A percentile compares a stretch with the other conserved stretches of the same genome.
These are phyloP conservation scores for Maconellicoccus hirsutus DNA, from an alignment of 1,140 invertebrate genomes.

Conservation along the genomic window DNA sequence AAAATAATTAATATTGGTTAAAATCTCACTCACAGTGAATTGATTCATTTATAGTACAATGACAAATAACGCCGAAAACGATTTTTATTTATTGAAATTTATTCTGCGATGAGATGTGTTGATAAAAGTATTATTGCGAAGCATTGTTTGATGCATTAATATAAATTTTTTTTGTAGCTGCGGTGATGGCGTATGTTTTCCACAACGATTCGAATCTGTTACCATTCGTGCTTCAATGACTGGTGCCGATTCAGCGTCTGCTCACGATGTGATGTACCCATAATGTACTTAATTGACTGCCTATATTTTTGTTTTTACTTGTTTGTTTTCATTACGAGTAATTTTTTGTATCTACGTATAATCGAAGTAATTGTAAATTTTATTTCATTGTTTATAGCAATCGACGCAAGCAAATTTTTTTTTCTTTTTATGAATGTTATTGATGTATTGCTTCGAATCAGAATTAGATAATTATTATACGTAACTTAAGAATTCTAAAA, in stretches of 20 bases:
- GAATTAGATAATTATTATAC: neutral
- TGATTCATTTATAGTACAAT: no score
- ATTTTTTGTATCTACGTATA: no score
- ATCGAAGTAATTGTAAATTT: neutral
- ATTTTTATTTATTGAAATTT: no score
- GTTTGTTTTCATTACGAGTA: neutral
- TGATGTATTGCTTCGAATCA: neutral
- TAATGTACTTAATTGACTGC: slow-evolving; percentile 19
- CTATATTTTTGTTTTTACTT: neutral
- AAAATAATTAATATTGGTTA: no score
- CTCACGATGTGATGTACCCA: slow-evolving; percentile 18
- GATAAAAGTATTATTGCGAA: no score
- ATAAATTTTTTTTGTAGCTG: slow-evolving; percentile 11
- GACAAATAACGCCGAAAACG: no score
- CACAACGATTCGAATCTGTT: slow-evolving; percentile 10
- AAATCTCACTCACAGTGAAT: no score
- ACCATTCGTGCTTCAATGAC: neutral
- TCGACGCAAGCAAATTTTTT: neutral
- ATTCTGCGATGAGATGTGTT: no score
- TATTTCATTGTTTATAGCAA: neutral
- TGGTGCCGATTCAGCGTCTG: neutral
- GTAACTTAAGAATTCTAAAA: neutral
- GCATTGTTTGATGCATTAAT: neutral
- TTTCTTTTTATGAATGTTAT: neutral
- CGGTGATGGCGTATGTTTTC: neutral